Percentiles rank a stretch among this genome's conserved stretches.
Conservation (phyloP, 2,113 vertebrate genomes). For the Trogon surrucura region DNA sequence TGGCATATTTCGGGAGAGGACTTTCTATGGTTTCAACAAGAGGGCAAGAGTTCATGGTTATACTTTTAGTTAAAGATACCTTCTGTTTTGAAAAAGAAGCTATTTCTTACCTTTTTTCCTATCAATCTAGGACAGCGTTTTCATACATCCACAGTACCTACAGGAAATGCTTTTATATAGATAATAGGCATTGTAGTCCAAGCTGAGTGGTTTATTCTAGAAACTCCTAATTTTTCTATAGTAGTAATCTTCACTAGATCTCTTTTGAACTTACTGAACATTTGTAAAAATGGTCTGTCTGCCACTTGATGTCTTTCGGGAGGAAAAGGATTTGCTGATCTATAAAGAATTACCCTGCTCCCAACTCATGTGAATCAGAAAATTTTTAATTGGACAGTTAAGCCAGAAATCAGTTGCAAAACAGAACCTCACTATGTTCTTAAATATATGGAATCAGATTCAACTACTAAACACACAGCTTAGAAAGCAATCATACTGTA, state of each 20-base stretch:
- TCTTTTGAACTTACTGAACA: background rate
- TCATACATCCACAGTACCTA: background rate
- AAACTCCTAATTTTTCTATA: background rate
- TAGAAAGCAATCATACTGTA: background rate
- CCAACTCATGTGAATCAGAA: background rate
- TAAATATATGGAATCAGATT: background rate
- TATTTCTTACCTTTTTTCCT: background rate
- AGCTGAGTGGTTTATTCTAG: background rate
- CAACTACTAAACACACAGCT: background rate
- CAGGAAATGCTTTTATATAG: background rate
- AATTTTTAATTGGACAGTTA: background rate
- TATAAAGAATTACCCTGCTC: background rate
- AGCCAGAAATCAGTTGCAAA: constrained; percentile 10
- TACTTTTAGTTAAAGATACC: background rate
- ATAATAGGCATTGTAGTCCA: background rate
- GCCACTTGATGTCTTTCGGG: background rate
- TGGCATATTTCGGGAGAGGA: background rate
- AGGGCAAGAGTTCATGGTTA: background rate
- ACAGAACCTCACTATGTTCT: background rate
- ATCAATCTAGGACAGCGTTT: background rate
- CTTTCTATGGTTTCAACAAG: background rate
- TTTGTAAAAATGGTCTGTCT: background rate
- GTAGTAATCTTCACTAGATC: background rate
- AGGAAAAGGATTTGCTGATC: background rate
- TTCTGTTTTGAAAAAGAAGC: background rate